These are phyloP conservation scores for Ceuthmochares aereus DNA, from an alignment of 2,113 vertebrate species.

Conservation along the genomic window DNA sequence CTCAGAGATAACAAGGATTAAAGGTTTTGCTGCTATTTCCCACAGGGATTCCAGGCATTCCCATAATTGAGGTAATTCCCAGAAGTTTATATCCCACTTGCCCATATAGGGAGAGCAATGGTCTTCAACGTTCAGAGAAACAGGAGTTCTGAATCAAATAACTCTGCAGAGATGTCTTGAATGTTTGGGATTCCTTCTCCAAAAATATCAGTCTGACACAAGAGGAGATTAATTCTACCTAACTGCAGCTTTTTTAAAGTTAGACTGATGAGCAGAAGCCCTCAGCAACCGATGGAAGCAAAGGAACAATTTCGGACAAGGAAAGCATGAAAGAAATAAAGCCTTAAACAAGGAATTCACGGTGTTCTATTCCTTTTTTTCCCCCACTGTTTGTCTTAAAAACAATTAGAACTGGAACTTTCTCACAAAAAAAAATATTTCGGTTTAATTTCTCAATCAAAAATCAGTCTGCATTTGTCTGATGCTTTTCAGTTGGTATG, in stretches of 20 bases:
- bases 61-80: neutral
- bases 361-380: neutral
- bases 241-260: neutral
- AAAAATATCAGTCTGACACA: neutral
- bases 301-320: neutral
- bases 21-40: slow-evolving; percentile 26
- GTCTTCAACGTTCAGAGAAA: neutral
- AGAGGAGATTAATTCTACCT: neutral
- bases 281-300: neutral
- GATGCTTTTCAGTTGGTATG: neutral
- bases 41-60: slow-evolving; percentile 38
- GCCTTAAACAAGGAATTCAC: neutral
- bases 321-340: neutral
- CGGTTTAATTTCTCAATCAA: neutral
- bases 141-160: neutral
- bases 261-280: neutral
- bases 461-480: neutral
- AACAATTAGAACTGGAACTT: neutral
- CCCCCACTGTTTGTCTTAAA: neutral
- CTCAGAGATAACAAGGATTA: slow-evolving; percentile 42
- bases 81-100: neutral
- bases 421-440: neutral
- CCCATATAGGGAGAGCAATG: rapidly evolving
- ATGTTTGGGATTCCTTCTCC: neutral
- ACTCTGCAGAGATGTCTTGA: neutral